Evolutionary conservation across 2,888 invertebrate species (phyloP), one percentile per base, ranked within the genome.

Genomic region (Watsonalla cultraria): DNA sequence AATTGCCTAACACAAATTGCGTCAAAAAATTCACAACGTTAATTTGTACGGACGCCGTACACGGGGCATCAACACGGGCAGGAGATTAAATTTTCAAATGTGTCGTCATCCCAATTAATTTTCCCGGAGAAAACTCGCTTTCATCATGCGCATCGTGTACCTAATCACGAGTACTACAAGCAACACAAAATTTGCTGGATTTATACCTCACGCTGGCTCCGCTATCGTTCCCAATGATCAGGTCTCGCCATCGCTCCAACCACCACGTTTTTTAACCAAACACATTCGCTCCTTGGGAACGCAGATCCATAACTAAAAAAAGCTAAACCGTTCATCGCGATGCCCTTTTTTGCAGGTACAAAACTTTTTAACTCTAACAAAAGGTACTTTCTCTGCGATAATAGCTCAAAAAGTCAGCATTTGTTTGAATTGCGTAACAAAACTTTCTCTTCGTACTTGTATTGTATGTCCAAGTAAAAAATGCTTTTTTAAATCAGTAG

Each of bases 21-120:
- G 57, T 64, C 61, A 71, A 80, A 78, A 79, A 82, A 77, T 73
- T 78, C 74, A 68, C 71, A 77, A 70, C 72, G 72, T 79, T 81
- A 82, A 84, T 84, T 84, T 82, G 77, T 73, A 72, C 79, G 65
- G 74, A 70, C 72, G 65, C 63, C 64, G 65, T 70, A 69, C 70
- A 74, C 69, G 65, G 59, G 68, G 70, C 69, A 67, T 68, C 68
- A 68, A 84, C 85, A 86, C 73, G 84, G 70, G 73, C 72, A 73
- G 72, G 76, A 79, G 82, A 86, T 87, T 86, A 87, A 87, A 85
- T 84, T 86, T 85, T 81, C 78, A 82, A 84, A 82, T 80, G 78
- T 74, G 77, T 69, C 76, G 74, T 66, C 72, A 76, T 49, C 49
- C 64, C 78, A 76, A 82, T 84, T 82, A 82, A 80, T 75, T 83